A percentile compares a stretch with the other conserved stretches of the same genome.
phyloP scores from a whole-genome alignment of 2,113 vertebrate species.

The Chelonoidis abingdonii region DNA sequence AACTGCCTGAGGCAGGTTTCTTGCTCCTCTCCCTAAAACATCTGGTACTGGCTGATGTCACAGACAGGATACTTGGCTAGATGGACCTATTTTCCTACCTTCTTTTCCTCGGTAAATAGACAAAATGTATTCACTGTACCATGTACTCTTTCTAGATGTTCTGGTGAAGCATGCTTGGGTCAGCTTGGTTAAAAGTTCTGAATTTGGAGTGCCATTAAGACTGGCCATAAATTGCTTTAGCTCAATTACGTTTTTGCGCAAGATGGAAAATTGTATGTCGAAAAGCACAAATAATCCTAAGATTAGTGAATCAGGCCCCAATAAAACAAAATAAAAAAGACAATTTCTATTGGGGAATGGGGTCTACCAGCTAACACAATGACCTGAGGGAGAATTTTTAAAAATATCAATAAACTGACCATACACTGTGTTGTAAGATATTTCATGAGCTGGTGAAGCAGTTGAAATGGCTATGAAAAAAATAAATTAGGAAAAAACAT shows the following conservation, averaged over 20 bases:
- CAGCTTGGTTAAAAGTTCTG: neutral
- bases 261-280: neutral
- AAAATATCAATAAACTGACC: constrained; percentile 82
- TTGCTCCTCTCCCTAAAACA: neutral
- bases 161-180: constrained; percentile 17
- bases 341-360: constrained; percentile 48
- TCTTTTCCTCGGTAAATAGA: neutral
- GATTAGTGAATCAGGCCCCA: constrained; percentile 83
- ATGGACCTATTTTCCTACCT: neutral
- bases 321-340: constrained; percentile 46
- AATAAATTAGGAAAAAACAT: constrained; percentile 80
- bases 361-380: constrained; percentile 70
- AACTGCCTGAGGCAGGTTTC: neutral
- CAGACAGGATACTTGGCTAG: neutral
- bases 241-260: neutral
- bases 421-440: constrained; percentile 84
- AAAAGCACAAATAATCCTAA: neutral
- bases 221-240: neutral
- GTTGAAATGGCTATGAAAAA: constrained; percentile 91
- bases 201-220: neutral
- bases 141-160: neutral
- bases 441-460: constrained; percentile 90
- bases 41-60: neutral
- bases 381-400: constrained; percentile 43
- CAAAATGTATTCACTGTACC: neutral